phyloP scores from a whole-genome alignment of 2,797 vertebrate species.

The Ataeniobius toweri region DNA sequence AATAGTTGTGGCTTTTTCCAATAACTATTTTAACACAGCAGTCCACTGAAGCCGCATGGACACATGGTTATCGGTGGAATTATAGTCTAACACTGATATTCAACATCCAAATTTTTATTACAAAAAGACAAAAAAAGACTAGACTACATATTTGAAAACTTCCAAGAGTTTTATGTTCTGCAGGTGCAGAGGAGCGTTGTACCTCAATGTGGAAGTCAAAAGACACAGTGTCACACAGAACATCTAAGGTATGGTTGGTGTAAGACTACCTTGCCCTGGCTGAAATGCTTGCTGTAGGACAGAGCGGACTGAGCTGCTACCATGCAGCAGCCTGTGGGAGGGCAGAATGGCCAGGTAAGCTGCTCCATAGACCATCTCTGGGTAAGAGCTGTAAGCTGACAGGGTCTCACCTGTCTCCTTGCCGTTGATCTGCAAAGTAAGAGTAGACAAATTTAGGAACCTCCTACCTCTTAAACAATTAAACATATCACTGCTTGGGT shows the following conservation, averaged over 20 bases:
- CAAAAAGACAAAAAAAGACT: constrained; percentile 7
- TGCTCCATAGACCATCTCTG: constrained; percentile 89
- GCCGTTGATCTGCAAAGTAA: constrained; percentile 83
- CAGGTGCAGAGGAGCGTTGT: background rate
- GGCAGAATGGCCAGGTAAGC: constrained; percentile 89
- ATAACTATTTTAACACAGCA: background rate
- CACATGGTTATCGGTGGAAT: background rate
- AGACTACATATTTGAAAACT: background rate
- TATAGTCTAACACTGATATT: background rate
- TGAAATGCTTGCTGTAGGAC: constrained; percentile 76
- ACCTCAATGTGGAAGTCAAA: background rate
- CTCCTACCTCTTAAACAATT: background rate
- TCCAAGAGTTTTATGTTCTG: background rate
- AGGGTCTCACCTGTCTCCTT: constrained; percentile 85
- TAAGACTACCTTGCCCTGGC: constrained; percentile 82
- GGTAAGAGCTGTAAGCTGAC: constrained; percentile 87
- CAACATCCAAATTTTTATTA: background rate
- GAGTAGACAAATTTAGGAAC: constrained; percentile 4
- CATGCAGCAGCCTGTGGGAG: constrained; percentile 87
- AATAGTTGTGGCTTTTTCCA: constrained; percentile 41
- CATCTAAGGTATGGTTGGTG: background rate
- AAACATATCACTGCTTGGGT: background rate
- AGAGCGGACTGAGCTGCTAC: constrained; percentile 81
- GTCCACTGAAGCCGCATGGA: background rate
- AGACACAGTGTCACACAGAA: background rate